Evolutionary conservation across 2,113 vertebrate genomes (phyloP).

Genomic region (Nothoprocta pentlandii): DNA sequence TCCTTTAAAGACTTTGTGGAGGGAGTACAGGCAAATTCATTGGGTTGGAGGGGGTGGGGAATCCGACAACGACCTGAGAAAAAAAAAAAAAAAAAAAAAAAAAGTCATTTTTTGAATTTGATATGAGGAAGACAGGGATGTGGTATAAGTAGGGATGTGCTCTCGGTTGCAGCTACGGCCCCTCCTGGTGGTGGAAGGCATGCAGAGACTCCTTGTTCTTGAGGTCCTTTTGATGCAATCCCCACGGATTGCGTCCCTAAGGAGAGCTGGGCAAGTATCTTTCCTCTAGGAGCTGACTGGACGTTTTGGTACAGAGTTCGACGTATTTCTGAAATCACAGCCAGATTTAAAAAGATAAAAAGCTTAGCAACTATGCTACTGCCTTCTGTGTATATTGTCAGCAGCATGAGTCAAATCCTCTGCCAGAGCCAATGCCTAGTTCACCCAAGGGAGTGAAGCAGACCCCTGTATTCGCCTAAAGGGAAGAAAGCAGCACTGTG

Average conservation of each 20-base stretch:
- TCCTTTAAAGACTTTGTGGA: slow-evolving; percentile 39
- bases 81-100: not conserved
- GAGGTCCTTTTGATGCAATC: not conserved
- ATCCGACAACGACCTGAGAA: slow-evolving; percentile 20
- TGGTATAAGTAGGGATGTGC: slow-evolving; percentile 68
- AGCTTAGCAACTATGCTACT: not conserved
- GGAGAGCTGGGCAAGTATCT: not conserved
- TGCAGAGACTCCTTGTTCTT: not conserved
- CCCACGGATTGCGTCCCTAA: slow-evolving; percentile 14
- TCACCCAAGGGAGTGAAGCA: not conserved
- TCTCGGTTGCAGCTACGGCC: slow-evolving; percentile 78
- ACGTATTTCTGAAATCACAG: slow-evolving; percentile 7
- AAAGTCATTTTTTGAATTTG: slow-evolving; percentile 68
- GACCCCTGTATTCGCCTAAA: not conserved
- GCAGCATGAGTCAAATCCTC: not conserved
- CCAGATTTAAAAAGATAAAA: not conserved
- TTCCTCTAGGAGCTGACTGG: slow-evolving; percentile 3
- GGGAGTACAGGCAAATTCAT: not conserved
- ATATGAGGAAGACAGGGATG: slow-evolving; percentile 48
- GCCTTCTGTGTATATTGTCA: not conserved
- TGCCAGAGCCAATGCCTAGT: not conserved
- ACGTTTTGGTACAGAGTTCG: slow-evolving; percentile 24
- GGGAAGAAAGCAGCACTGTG: not conserved
- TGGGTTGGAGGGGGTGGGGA: not conserved
- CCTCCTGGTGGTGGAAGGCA: slow-evolving; percentile 80